Evolutionary conservation across 2,888 invertebrate genomes (phyloP), one percentile per base, ranked within the genome.

Genomic region (Hypomecis atomaria): DNA sequence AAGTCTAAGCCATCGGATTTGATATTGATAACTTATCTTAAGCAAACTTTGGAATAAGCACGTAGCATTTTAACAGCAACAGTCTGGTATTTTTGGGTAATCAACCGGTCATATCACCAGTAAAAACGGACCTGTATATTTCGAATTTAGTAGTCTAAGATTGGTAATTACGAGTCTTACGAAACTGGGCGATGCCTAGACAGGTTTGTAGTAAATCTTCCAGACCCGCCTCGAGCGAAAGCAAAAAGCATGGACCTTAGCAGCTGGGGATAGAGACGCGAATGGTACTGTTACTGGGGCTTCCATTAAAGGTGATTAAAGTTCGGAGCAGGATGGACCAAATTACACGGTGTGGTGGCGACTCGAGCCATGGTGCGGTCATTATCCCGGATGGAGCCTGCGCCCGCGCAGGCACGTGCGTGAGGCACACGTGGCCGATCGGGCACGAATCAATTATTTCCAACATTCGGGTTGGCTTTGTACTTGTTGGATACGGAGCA

Each of bases 281-380:
- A 63, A 61, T 66, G 48, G 47, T 47, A 50, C 36, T 36, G 37
- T 36, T 33, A 66, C 50, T 36, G n/a, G 43, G 4, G 42, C 73
- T 79, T 83, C 78, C 83, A 87, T 88, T 87, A 86, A 78, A 81
- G 59, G 54, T 87, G 86, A 90, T 89, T 89, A 89, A 83, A 85
- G 83, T 78, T 76, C 73, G 78, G 82, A 83, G 83, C 88, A 88
- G 87, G 89, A 88, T 86, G 88, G 80, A 79, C 85, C 82, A 88
- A 90, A 90, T 90, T 90, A 90, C 81, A 89, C 81, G 88, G 84
- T 84, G 77, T 74, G 83, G 69, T 72, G 76, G 71, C 64, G 78
- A 79, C 75, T 82, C 79, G 83, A 83, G 76, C 78, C 83, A 85
- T 82, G 78, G 75, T 74, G 77, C 83, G 88, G 86, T 87, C 84